Evolutionary conservation across 2,888 invertebrate species (phyloP).

Genomic region (Elegia similella): DNA sequence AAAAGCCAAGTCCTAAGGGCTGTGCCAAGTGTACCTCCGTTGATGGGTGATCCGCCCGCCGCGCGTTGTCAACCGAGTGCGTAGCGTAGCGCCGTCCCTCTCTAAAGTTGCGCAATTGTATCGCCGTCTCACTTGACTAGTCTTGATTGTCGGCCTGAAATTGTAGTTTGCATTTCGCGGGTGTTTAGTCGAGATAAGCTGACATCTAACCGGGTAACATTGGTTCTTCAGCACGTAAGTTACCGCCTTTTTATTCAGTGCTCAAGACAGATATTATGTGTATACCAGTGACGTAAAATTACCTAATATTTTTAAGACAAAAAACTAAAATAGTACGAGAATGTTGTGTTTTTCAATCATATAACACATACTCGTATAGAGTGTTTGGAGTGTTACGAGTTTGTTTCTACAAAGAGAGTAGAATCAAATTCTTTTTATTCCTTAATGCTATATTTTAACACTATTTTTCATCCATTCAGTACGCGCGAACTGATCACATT

Average conservation of each 20-base stretch:
- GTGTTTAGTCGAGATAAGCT: conserved; percentile 58
- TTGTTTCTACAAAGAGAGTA: background rate
- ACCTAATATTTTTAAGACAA: background rate
- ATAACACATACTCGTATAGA: background rate
- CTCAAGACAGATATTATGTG: conserved; percentile 28
- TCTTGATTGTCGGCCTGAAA: conserved; percentile 36
- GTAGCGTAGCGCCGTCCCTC: conserved; percentile 45
- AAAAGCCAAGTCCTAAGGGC: conserved; percentile 43
- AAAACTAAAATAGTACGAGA: background rate
- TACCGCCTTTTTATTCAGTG: conserved; percentile 28
- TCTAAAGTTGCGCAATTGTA: conserved; percentile 64
- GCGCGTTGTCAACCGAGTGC: conserved; percentile 42
- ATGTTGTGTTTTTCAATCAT: conserved; percentile 1
- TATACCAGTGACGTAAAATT: conserved; percentile 15
- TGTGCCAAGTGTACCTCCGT: conserved; percentile 53
- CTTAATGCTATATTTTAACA: no score
- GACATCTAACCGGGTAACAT: conserved; percentile 53
- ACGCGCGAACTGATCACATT: no score
- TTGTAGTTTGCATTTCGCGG: conserved; percentile 52
- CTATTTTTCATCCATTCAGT: no score
- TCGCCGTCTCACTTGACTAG: conserved; percentile 46
- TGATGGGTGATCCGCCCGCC: conserved; percentile 33
- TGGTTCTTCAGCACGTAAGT: conserved; percentile 66
- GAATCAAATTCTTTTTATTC: background rate
- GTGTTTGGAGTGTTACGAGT: background rate